Percentiles rank a stretch among this genome's conserved stretches.
phyloP scores from a whole-genome alignment of 1,140 invertebrate species.

The Phthorimaea operculella region DNA sequence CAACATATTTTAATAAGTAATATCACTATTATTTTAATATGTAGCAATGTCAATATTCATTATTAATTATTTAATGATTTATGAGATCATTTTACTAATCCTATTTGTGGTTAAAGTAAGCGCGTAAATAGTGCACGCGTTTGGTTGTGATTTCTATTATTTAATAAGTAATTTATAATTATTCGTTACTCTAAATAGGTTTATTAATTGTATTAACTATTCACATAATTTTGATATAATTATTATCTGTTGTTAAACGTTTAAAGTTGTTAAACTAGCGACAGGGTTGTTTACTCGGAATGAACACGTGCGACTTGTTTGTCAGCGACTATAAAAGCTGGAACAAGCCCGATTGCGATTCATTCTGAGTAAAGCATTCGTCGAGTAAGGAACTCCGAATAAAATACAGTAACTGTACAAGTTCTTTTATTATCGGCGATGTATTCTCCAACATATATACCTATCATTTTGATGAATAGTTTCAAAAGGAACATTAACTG shows the following conservation, averaged over 20 bases:
- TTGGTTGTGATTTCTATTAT: not conserved
- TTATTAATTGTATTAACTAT: not conserved
- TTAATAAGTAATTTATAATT: not conserved
- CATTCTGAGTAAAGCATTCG: not conserved
- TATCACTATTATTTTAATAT: no score
- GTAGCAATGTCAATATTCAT: no score
- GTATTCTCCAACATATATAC: not conserved
- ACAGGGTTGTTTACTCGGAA: not conserved
- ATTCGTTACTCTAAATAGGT: not conserved
- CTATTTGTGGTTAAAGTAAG: not conserved
- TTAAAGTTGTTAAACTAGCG: not conserved
- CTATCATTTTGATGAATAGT: no score
- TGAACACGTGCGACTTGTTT: conserved; percentile 1
- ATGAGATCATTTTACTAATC: not conserved
- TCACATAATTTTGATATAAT: not conserved
- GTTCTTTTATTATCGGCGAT: not conserved
- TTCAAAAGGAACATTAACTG: no score
- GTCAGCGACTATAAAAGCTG: not conserved
- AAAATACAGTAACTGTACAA: not conserved
- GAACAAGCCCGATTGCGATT: not conserved
- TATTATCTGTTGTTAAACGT: not conserved
- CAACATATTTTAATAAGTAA: no score
- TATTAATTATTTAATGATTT: not conserved
- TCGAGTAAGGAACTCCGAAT: not conserved
- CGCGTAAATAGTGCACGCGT: no score